Base-by-base conservation (phyloP, 2,888 invertebrate genomes). In the Operophtera brumata region DNA sequence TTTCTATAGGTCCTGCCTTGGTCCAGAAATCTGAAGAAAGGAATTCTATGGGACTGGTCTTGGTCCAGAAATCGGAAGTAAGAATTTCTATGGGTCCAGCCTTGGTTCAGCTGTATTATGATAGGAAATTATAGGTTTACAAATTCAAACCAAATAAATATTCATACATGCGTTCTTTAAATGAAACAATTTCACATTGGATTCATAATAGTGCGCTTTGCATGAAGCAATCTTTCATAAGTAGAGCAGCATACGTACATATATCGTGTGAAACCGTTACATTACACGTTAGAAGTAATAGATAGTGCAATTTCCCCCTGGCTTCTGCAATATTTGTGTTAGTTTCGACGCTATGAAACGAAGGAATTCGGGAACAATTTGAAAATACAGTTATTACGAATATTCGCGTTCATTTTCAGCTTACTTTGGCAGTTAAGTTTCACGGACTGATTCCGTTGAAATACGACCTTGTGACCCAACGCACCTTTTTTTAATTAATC, bases 391-490 rank as follows among this genome's bases (percentile, higher is more conserved):
- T 56, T 55, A 61, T 60, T 57, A n/a, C n/a, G n/a, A n/a, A n/a
- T n/a, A 57, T 43, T 60, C 58, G 57, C 53, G 58, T 60, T 46
- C 34, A 53, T 47, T 57, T 54, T 57, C 52, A 50, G 58, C 50
- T 42, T 54, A 58, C 52, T 55, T 49, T 49, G 47, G 58, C 41
- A 49, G 59, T 70, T 65, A 66, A 40, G 61, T 66, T 61, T 67
- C 67, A 66, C 65, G 68, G 67, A 61, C 70, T 68, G 65, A 65
- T 67, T 65, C 62, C 59, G 62, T 64, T 66, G 60, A 67, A 66
- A 66, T 64, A 45, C 53, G 55, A 44, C 54, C 54, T 49, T 52
- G 57, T 39, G 49, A 51, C 50, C 53, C 47, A 46, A 58, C 39
- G 46, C 50, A 44, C 58, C 57, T 60, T 54, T 53, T 20, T 51